These are phyloP conservation scores for Hipposideros armiger DNA, from an alignment of 2,113 vertebrate species.

Conservation along the genomic window DNA sequence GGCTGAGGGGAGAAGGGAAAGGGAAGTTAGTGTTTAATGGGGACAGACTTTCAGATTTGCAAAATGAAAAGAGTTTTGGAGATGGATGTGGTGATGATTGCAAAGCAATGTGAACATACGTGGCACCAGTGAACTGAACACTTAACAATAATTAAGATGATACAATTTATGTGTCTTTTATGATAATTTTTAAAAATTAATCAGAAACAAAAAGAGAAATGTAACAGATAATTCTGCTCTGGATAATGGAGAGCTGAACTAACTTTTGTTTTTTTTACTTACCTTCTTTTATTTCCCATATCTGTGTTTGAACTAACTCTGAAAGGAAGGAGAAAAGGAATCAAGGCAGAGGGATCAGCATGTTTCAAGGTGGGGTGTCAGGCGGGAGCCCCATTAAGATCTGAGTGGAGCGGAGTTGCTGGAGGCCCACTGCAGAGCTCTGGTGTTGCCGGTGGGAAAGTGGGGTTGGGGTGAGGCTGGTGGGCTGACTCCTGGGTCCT, in stretches of 20 bases:
- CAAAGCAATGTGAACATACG: background rate
- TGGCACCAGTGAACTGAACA: too few relatives aligned
- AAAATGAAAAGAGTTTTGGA: background rate
- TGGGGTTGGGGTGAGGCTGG: background rate
- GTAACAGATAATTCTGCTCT: background rate
- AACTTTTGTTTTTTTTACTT: too few relatives aligned
- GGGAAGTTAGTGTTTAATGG: background rate
- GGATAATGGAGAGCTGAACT: rapidly evolving
- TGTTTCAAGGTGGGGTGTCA: background rate
- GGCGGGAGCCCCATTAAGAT: rapidly evolving
- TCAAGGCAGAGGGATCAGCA: background rate
- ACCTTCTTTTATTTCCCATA: too few relatives aligned
- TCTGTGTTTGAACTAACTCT: background rate
- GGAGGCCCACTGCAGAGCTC: rapidly evolving
- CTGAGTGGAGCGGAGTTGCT: rapidly evolving
- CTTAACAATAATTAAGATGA: background rate
- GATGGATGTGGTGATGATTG: rapidly evolving
- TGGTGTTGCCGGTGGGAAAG: rapidly evolving
- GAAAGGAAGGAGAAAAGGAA: background rate
- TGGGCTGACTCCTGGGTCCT: background rate
- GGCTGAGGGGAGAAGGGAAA: rapidly evolving
- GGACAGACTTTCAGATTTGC: background rate
- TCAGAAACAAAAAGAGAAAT: background rate
- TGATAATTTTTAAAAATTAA: background rate
- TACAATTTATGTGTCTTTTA: background rate